A percentile compares a stretch with the other conserved stretches of the same genome.
Evolutionary conservation across 2,888 invertebrate genomes (phyloP).

Genomic region (Eupithecia inturbata): DNA sequence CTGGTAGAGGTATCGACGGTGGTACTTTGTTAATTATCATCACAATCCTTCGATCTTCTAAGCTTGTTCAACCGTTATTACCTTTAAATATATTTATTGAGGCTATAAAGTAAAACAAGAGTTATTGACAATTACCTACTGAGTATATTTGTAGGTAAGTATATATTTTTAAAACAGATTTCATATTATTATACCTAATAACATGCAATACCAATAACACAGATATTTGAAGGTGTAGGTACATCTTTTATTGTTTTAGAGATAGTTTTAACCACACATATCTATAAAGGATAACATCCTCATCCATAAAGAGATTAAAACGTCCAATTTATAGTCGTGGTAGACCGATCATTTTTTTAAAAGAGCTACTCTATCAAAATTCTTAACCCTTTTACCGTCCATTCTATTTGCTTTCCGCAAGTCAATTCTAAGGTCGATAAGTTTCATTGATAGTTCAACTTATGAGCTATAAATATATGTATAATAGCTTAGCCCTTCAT

Average conservation of each 20-base stretch:
- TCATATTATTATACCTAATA: not conserved
- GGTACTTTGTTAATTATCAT: too few species aligned
- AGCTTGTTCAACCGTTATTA: too few species aligned
- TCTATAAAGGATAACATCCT: not conserved
- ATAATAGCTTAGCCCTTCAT: not conserved
- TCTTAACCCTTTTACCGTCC: not conserved
- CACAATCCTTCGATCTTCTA: too few species aligned
- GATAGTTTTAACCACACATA: not conserved
- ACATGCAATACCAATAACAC: not conserved
- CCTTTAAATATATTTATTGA: not conserved
- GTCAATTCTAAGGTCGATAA: conserved; percentile 17
- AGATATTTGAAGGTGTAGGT: not conserved
- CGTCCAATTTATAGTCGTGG: too few species aligned
- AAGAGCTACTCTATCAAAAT: not conserved
- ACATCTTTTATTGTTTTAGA: not conserved
- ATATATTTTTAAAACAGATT: not conserved
- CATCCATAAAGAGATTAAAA: too few species aligned
- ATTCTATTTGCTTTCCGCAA: conserved; percentile 2
- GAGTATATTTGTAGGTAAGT: conserved; percentile 1
- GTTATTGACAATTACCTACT: not conserved
- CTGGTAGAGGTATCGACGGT: too few species aligned
- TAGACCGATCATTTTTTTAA: not conserved
- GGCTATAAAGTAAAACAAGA: conserved; percentile 1
- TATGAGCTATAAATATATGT: not conserved
- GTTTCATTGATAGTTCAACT: conserved; percentile 12